Evolutionary conservation across 37 sponge, comb jelly and placozoan species (phyloP).

Genomic region (Amphimedon queenslandica): DNA sequence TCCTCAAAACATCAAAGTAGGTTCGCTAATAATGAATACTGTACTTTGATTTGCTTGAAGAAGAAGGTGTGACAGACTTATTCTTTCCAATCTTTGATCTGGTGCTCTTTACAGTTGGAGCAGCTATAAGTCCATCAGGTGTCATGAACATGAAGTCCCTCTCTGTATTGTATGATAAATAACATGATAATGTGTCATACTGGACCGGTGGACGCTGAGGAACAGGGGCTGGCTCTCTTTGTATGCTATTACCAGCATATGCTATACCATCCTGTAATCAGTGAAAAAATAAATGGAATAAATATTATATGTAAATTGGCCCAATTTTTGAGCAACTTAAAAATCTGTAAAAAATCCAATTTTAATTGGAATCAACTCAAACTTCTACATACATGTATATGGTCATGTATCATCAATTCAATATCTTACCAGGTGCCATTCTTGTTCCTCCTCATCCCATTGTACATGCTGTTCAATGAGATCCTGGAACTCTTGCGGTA

Average conservation of each 20-base stretch:
- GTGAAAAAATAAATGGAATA: no score
- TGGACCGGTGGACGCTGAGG: background rate
- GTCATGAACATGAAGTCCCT: no score
- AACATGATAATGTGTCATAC: background rate
- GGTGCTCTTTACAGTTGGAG: no score
- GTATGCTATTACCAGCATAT: constrained; percentile 97
- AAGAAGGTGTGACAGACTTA: background rate
- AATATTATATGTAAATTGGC: no score
- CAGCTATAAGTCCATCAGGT: background rate
- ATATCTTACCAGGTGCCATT: constrained; percentile 89
- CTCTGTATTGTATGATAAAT: background rate
- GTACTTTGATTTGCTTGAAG: constrained; percentile 4
- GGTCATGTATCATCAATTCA: background rate
- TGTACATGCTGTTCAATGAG: constrained; percentile 58
- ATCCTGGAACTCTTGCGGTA: constrained; percentile 86
- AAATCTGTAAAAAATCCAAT: no score
- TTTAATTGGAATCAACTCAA: no score
- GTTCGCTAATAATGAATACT: no score
- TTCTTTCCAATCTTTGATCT: background rate
- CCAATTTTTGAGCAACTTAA: no score
- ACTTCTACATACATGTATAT: no score
- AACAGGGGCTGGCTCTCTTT: constrained; percentile 40
- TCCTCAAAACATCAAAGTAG: no score
- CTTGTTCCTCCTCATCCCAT: constrained; percentile 95
- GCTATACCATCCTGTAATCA: constrained; percentile 92